These are phyloP conservation scores for Plebejus melissa DNA, from an alignment of 2,888 invertebrate species.

Conservation along the genomic window DNA sequence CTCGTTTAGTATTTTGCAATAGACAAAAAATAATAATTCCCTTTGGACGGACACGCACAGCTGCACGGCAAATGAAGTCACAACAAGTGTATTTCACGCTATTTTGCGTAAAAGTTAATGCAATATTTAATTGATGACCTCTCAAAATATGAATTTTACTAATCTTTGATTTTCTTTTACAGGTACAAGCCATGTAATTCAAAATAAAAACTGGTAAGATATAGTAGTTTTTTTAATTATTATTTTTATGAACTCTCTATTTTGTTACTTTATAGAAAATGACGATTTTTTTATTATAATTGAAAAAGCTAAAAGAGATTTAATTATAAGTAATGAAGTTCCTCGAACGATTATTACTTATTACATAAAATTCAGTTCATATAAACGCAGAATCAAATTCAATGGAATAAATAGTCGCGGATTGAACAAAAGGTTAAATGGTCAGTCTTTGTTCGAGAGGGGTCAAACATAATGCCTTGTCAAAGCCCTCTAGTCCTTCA, in stretches of 20 bases:
- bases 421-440: conserved; percentile 16
- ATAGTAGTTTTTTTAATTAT: not conserved
- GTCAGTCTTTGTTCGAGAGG: conserved; percentile 3
- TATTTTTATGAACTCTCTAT: not conserved
- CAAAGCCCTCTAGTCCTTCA: conserved; percentile 34
- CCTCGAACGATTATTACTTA: not conserved
- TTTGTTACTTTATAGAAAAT: not conserved
- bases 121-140: not conserved
- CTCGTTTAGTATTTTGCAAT: conserved; percentile 22
- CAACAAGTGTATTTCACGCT: conserved; percentile 17
- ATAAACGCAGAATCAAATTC: not conserved
- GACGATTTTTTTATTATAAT: not conserved
- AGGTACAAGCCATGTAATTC: conserved; percentile 57
- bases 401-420: conserved; percentile 10
- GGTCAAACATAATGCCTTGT: conserved; percentile 29
- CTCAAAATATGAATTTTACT: conserved; percentile 18
- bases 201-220: conserved; percentile 45
- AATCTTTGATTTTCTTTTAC: conserved; percentile 40
- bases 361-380: not conserved
- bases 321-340: not conserved
- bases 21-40: conserved; percentile 17
- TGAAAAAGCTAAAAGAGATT: not conserved
- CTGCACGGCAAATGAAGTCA: conserved; percentile 5
- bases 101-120: conserved; percentile 26
- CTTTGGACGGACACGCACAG: conserved; percentile 16